These are phyloP conservation scores for Scarus forsteni DNA, from an alignment of 2,797 vertebrate genomes.

Conservation along the genomic window DNA sequence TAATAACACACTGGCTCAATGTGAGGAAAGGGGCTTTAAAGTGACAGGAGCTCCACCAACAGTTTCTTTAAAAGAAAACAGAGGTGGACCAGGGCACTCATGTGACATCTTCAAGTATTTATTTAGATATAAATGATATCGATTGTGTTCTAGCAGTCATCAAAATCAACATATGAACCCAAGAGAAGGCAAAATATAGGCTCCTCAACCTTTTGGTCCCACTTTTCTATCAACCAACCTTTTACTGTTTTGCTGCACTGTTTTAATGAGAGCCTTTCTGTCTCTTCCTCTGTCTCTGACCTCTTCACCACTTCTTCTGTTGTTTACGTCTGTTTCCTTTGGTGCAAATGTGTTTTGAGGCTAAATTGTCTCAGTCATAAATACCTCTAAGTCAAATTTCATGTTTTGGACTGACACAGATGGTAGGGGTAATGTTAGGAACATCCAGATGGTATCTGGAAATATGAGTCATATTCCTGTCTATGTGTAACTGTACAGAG, in stretches of 20 bases:
- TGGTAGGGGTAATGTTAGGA: constrained; percentile 71
- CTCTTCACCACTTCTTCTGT: constrained; percentile 1
- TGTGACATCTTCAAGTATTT: too few species aligned
- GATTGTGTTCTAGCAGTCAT: too few species aligned
- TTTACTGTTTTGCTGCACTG: neutral
- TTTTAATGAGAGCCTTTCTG: neutral
- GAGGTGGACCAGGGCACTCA: too few species aligned
- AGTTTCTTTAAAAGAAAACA: too few species aligned
- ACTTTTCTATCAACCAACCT: neutral
- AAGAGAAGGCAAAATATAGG: too few species aligned
- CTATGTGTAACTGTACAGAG: constrained; percentile 47
- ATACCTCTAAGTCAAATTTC: constrained; percentile 46
- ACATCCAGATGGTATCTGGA: constrained; percentile 68
- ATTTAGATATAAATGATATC: too few species aligned
- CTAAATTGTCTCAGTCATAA: constrained; percentile 20
- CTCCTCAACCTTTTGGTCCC: too few species aligned
- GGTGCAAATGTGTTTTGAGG: constrained; percentile 3
- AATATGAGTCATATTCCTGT: constrained; percentile 69
- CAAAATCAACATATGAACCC: too few species aligned
- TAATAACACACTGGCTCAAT: too few species aligned
- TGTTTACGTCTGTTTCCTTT: constrained; percentile 15
- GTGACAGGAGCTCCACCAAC: too few species aligned
- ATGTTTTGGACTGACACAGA: constrained; percentile 69
- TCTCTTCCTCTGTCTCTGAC: neutral
- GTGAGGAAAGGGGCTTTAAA: too few species aligned